These are phyloP conservation scores for Yponomeuta cagnagella DNA, from an alignment of 2,888 invertebrate species.

Conservation along the genomic window DNA sequence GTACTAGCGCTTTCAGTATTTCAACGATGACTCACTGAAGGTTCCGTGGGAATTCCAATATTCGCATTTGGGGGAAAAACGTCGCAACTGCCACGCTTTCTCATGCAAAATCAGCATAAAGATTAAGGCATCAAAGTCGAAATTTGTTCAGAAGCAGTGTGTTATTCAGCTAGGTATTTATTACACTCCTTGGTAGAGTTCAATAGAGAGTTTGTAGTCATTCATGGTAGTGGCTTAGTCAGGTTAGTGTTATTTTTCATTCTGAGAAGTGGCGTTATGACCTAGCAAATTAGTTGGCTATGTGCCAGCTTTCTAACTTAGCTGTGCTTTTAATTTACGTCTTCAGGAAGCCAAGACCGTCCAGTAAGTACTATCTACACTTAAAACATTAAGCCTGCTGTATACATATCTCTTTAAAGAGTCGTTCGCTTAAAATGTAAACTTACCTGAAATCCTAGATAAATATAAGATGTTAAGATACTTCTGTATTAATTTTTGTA, in stretches of 20 bases:
- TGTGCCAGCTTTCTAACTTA: constrained; percentile 5
- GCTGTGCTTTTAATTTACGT: constrained; percentile 1
- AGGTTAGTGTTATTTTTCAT: constrained; percentile 7
- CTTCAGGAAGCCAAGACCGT: constrained; percentile 6
- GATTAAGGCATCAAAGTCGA: not conserved
- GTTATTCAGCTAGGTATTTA: not conserved
- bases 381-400: too few relatives aligned
- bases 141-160: not conserved
- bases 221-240: constrained; percentile 5
- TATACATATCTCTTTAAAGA: too few relatives aligned
- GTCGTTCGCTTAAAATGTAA: too few relatives aligned
- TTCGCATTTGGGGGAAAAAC: not conserved
- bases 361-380: not conserved
- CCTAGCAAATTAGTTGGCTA: not conserved
- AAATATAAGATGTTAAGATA: too few relatives aligned
- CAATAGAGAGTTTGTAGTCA: not conserved
- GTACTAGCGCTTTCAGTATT: constrained; percentile 2
- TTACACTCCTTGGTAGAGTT: not conserved
- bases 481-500: too few relatives aligned
- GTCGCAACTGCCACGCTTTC: not conserved
- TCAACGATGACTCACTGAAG: constrained; percentile 11
- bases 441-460: too few relatives aligned
- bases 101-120: not conserved
- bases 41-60: constrained; percentile 11
- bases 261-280: constrained; percentile 2